A percentile compares a stretch with the other conserved stretches of the same genome.
phyloP scores from a whole-genome alignment of 2,797 vertebrate genomes.

The Esox lucius region DNA sequence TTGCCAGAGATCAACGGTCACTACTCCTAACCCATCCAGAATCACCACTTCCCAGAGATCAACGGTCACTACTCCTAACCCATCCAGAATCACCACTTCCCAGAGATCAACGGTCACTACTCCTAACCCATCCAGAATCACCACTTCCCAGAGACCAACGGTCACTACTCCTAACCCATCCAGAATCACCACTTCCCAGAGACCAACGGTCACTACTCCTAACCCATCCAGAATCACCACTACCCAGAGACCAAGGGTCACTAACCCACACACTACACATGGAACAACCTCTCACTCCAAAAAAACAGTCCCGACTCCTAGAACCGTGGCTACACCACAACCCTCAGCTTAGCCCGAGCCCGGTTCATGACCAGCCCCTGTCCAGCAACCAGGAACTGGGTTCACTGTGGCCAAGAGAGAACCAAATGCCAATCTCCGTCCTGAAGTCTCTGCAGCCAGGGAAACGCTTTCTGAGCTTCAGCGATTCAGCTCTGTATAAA shows the following conservation, averaged over 20 bases:
- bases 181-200: too few relatives aligned
- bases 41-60: constrained; percentile 10
- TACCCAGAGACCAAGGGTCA: neutral
- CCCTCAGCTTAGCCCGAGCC: neutral
- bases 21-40: too few relatives aligned
- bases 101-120: constrained; percentile 11
- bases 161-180: too few relatives aligned
- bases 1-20: neutral
- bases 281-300: neutral
- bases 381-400: constrained; percentile 75
- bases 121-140: too few relatives aligned
- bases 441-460: constrained; percentile 65
- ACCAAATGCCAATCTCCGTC: constrained; percentile 46
- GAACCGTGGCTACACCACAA: neutral
- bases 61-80: constrained; percentile 3
- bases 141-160: too few relatives aligned
- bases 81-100: too few relatives aligned
- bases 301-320: neutral
- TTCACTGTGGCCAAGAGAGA: constrained; percentile 79
- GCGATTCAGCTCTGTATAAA: constrained; percentile 86
- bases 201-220: neutral
- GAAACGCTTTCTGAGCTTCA: constrained; percentile 83
- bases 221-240: too few relatives aligned
- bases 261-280: neutral
- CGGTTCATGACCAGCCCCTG: constrained; percentile 62